Percentiles rank a stretch among this genome's conserved stretches.
These are phyloP conservation scores for Oryzias dopingdopingensis DNA, from an alignment of 2,797 vertebrate genomes.

Conservation along the genomic window DNA sequence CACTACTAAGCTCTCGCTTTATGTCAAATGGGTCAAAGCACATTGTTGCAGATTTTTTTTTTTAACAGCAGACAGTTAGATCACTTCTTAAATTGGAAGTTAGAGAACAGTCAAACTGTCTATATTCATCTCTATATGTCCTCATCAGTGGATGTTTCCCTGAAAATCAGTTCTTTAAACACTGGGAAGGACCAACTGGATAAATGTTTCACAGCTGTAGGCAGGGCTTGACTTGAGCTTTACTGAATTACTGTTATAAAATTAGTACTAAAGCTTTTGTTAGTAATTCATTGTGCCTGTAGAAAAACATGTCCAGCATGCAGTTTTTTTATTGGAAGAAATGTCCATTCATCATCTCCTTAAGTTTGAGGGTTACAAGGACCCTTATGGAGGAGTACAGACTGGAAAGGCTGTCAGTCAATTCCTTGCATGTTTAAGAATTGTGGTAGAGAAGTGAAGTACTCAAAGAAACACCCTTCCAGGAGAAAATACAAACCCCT, in stretches of 20 bases:
- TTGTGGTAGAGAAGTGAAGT: not conserved
- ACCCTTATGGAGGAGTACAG: not conserved
- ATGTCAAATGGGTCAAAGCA: constrained; percentile 27
- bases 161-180: constrained; percentile 61
- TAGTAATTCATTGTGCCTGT: constrained; percentile 42
- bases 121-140: constrained; percentile 27
- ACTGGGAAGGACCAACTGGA: constrained; percentile 25
- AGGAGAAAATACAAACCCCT: not conserved
- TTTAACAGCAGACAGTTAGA: constrained; percentile 13
- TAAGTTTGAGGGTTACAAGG: not conserved
- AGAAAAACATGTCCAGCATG: not conserved
- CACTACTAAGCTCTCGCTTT: constrained; percentile 21
- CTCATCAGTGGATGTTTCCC: constrained; percentile 34
- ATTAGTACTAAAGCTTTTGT: constrained; percentile 17
- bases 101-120: constrained; percentile 19
- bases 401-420: not conserved
- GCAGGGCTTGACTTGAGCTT: constrained; percentile 44
- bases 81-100: constrained; percentile 25
- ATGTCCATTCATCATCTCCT: not conserved
- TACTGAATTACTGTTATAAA: constrained; percentile 51
- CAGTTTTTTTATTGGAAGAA: not conserved
- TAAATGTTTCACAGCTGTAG: constrained; percentile 17
- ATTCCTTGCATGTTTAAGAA: not conserved
- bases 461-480: not conserved
- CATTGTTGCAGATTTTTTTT: constrained; percentile 32